Conservation (phyloP, 1,140 invertebrate species). For the Panagrolaimus sp. region DNA sequence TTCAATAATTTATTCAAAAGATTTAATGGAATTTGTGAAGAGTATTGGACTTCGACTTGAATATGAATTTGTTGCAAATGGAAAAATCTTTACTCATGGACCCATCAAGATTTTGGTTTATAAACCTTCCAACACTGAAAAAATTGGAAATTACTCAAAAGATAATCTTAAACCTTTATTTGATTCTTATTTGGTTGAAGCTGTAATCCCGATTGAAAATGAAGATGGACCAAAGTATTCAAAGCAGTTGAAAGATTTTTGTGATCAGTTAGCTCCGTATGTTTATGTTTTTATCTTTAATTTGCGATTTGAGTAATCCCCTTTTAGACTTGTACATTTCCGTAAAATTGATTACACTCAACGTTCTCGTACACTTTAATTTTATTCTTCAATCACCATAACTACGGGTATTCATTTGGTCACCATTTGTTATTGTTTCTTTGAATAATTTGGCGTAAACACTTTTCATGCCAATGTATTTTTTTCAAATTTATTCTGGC, state of each 20-base stretch:
- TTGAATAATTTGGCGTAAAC: too few relatives aligned
- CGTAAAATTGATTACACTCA: neutral
- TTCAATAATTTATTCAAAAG: slow-evolving; percentile 38
- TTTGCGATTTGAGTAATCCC: neutral
- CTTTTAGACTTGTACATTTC: slow-evolving; percentile 16
- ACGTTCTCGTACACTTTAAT: too few relatives aligned
- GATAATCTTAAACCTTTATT: slow-evolving; percentile 28
- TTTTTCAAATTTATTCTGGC: too few relatives aligned
- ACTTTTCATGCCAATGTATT: too few relatives aligned
- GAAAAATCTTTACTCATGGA: neutral
- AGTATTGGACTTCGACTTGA: slow-evolving; percentile 35
- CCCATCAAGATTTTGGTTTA: neutral
- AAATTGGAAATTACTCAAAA: neutral
- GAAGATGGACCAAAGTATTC: slow-evolving; percentile 28
- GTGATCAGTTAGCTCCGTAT: slow-evolving; percentile 34
- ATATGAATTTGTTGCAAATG: neutral
- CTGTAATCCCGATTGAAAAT: slow-evolving; percentile 30
- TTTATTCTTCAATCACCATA: too few relatives aligned
- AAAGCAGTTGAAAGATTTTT: slow-evolving; percentile 39
- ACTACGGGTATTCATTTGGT: too few relatives aligned
- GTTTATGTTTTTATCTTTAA: slow-evolving; percentile 3
- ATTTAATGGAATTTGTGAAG: slow-evolving; percentile 51
- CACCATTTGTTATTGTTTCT: too few relatives aligned
- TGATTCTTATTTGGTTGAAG: slow-evolving; percentile 40
- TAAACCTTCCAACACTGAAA: neutral